A percentile compares a stretch with the other conserved stretches of the same genome.
Evolutionary conservation across 2,113 vertebrate genomes (phyloP).

Genomic region (Cyanoramphus novaezelandiae): DNA sequence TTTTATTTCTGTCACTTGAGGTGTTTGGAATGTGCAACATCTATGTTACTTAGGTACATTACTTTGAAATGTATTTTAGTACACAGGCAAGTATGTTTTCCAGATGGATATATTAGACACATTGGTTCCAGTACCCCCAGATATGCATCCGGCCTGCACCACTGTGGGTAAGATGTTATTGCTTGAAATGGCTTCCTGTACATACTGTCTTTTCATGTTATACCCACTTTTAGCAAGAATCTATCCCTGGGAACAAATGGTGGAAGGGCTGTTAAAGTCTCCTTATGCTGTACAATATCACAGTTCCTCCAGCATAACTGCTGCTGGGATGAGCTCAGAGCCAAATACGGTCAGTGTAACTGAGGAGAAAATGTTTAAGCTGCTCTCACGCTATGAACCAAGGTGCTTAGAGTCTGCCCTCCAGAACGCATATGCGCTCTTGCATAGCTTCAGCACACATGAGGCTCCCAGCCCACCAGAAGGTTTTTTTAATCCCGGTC

Average conservation of each 20-base stretch:
- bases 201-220: not conserved
- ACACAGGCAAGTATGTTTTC: not conserved
- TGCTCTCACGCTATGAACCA: not conserved
- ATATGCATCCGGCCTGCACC: not conserved
- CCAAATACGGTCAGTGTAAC: not conserved
- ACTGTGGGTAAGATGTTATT: not conserved
- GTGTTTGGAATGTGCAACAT: not conserved
- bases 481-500: not conserved
- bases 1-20: not conserved
- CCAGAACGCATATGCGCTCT: not conserved
- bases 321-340: not conserved
- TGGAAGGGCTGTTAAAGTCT: not conserved
- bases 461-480: not conserved
- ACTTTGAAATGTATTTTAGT: not conserved
- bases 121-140: not conserved
- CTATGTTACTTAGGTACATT: not conserved
- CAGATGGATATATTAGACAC: not conserved
- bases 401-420: not conserved
- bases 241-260: not conserved
- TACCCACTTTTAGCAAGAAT: not conserved
- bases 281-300: not conserved
- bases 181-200: not conserved
- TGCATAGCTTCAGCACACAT: not conserved
- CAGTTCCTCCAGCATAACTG: not conserved
- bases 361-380: not conserved